Base-by-base conservation (phyloP, 2,113 vertebrate genomes). In the Brevimyrus niger region DNA sequence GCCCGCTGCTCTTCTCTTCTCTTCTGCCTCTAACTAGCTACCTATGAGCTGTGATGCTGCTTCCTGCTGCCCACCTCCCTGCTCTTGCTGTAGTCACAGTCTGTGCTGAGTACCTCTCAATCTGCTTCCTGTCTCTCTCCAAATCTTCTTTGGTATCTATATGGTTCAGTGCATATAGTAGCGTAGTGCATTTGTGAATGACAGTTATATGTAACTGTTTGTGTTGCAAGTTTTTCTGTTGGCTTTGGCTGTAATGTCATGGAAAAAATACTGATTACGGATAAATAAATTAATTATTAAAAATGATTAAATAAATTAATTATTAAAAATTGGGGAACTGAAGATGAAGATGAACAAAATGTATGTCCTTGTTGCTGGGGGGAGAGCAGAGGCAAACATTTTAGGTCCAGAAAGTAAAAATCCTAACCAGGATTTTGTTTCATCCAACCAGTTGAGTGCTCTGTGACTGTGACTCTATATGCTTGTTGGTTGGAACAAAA, bases 11-110 rank as follows among this genome's bases (percentile, higher is more conserved):
- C 7, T 44, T 51, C 9, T 87, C 35, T 50, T 23, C 31, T 2
- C 85, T 4, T 2, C 1, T n/a, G 31, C 51, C 58, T 90, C 82
- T 83, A 47, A 38, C 82, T 88, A 84, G 87, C 38, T n/a, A 38
- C 86, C 35, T 44, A 42, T 88, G 50, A 35, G 35, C 27, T 47
- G 21, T 88, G 87, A 88, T 58, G 27, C 76, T 69, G 55, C 38
- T 84, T 90, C 89, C 87, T 88, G 69, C 69, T 58, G 61, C 53
- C 53, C 87, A 47, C 51, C 46, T 90, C 87, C 51, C 88, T 42
- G 53, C 38, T 84, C 48, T 42, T 46, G 80, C 38, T 7, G 2
- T 46, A 3, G 23, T 23, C 19, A 3, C 44, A 3, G 9, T 84
- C 44, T 3, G 1, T 9, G 17, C 80, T 23, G 38, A 21, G 35